Evolutionary conservation across 2,888 invertebrate genomes (phyloP), one percentile per base, ranked within the genome.

Genomic region (Pterostichus madidus): DNA sequence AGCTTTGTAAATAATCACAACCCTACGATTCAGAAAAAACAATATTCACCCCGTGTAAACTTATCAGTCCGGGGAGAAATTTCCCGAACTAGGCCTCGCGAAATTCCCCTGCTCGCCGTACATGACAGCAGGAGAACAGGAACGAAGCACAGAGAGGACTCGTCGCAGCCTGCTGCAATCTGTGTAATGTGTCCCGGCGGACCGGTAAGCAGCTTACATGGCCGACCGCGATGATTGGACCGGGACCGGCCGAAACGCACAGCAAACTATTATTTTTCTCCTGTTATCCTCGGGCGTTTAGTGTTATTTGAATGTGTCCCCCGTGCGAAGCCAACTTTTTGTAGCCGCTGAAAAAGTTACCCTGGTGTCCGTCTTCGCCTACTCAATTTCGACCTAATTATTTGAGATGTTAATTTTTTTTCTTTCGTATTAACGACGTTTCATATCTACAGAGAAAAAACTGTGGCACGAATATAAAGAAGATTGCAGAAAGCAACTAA

Each of bases 101-200:
- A 32, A 32, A 35, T n/a, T 13, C 13, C n/a, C 64, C 31, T 24
- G 59, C 17, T 15, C 59, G 3, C 24, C 64, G 64, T 35, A 32
- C n/a, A 35, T 13, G 64, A 64, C 64, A 64, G 35, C 32, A 8
- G 32, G 31, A 17, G 59, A 8, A 8, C 49, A n/a, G 49, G 11
- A 8, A n/a, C n/a, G 59, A 10, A 31, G 11, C 59, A 17, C 6
- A 8, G 39, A 8, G 5, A 49, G 49, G 49, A 49, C 49, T 49
- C 49, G n/a, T 49, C 8, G 8, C 77, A 24, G 83, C 83, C 86
- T 85, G 85, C 86, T 86, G 88, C 89, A 89, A 89, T 89, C 89
- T 89, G 88, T 88, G 87, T 89, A 88, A 89, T 88, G 88, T 88
- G 86, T 88, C 89, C 89, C 88, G 84, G 84, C 84, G 88, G 88